phyloP scores from a whole-genome alignment of 2,113 vertebrate genomes.

The Hypanus sabinus region DNA sequence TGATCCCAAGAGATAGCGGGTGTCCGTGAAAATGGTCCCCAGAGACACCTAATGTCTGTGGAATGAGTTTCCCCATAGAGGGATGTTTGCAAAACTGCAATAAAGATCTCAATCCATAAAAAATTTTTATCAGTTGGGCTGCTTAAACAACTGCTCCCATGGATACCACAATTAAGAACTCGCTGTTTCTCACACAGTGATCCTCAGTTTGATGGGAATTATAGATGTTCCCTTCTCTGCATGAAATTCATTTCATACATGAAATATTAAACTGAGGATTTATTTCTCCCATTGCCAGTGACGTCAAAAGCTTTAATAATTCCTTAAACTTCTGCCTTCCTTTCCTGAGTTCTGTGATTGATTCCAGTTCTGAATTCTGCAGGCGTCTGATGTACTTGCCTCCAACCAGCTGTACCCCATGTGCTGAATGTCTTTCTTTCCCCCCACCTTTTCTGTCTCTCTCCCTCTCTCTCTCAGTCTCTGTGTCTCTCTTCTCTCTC shows the following conservation, averaged over 20 bases:
- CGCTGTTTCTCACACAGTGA: background rate
- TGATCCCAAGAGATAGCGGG: too few species aligned
- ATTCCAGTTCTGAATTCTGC: too few species aligned
- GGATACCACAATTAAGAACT: background rate
- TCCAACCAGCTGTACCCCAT: too few species aligned
- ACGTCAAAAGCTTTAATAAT: background rate
- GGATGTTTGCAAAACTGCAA: background rate
- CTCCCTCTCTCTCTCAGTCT: too few species aligned
- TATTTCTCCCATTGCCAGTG: background rate
- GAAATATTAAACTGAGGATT: constrained; percentile 21
- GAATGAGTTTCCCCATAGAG: background rate
- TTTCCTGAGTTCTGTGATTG: background rate
- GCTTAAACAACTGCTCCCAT: background rate
- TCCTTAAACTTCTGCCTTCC: background rate
- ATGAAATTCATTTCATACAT: constrained; percentile 16
- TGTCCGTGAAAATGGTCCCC: too few species aligned
- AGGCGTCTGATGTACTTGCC: too few species aligned
- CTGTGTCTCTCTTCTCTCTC: too few species aligned
- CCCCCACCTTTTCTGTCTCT: too few species aligned
- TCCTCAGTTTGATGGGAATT: background rate
- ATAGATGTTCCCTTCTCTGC: background rate
- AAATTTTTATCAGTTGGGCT: background rate
- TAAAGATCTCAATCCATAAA: background rate
- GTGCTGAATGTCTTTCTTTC: too few species aligned
- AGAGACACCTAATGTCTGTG: too few species aligned